Base-by-base conservation (phyloP, 2,888 invertebrate genomes). In the Apeira syringaria region DNA sequence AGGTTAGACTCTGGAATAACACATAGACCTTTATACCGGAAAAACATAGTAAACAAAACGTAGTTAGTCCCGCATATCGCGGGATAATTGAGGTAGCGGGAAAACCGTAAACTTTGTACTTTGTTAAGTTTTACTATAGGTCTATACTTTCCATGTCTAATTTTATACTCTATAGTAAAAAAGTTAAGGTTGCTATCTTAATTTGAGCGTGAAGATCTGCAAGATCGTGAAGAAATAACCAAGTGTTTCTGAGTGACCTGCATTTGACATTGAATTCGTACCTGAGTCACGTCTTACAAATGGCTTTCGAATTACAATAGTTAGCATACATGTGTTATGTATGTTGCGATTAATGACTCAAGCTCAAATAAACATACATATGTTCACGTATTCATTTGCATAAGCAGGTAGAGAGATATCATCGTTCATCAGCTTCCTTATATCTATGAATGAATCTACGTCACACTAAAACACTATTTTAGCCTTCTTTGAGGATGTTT, bases 241-340 rank as follows among this genome's bases (percentile, higher is more conserved):
- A 20, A 20, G 7, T 20, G 20, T 20, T 20, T 20, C 7, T 6
- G 20, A 20, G 7, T 5, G 39, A 29, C 24, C 31, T 50, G 41
- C 38, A 44, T 42, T 41, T 35, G 44, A 32, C 47, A 47, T 47
- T 44, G 39, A 38, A 34, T 43, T 40, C 10, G 41, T 38, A 41
- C 24, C 25, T 29, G 41, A 41, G 41, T 47, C 50, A 51, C 50
- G 50, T 47, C 32, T 45, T 10, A 28, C 25, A 37, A 50, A 28
- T 43, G 24, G 42, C 35, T 48, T 44, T 48, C 40, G 48, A 41
- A 37, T 44, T 27, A 39, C 39, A 40, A 46, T 36, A 39, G 39
- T 38, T 44, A 50, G 43, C 40, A 13, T 36, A 42, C 39, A 38
- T 45, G 41, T 49, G 49, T 27, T 49, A 46, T 33, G 39, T 37